Conservation (phyloP, 1,140 invertebrate genomes). For the Leptonema lineaticorne region DNA sequence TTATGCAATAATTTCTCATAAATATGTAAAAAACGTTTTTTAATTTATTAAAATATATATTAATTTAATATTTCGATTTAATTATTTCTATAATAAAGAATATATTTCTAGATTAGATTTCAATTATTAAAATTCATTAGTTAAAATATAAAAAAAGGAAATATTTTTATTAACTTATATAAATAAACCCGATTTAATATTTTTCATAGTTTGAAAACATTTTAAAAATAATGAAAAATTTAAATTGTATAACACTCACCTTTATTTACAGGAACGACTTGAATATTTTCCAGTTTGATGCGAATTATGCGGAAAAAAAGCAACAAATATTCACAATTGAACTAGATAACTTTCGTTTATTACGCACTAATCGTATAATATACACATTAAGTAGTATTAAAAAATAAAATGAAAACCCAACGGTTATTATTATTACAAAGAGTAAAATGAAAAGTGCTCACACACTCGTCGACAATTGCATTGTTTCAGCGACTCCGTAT, state of each 20-base stretch:
- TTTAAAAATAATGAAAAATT: not conserved
- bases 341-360: not conserved
- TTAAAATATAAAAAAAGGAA: not conserved
- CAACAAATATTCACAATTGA: not conserved
- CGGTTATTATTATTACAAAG: too few species aligned
- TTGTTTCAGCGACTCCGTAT: slow-evolving; percentile 25
- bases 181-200: too few species aligned
- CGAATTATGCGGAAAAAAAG: not conserved
- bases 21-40: too few species aligned
- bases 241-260: slow-evolving; percentile 22
- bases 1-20: too few species aligned
- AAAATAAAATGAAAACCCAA: too few species aligned
- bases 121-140: not conserved
- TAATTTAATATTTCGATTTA: too few species aligned
- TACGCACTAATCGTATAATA: slow-evolving; percentile 30
- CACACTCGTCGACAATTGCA: slow-evolving; percentile 34
- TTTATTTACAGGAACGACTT: slow-evolving; percentile 28
- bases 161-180: too few species aligned
- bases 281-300: not conserved
- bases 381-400: slow-evolving; percentile 14
- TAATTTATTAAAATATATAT: too few species aligned
- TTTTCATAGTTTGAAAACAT: too few species aligned
- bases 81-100: too few species aligned
- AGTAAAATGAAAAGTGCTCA: slow-evolving; percentile 40
- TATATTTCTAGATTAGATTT: not conserved